Percentiles rank a stretch among this genome's conserved stretches.
phyloP scores from a whole-genome alignment of 1,140 invertebrate genomes.

The Magallana angulata region DNA sequence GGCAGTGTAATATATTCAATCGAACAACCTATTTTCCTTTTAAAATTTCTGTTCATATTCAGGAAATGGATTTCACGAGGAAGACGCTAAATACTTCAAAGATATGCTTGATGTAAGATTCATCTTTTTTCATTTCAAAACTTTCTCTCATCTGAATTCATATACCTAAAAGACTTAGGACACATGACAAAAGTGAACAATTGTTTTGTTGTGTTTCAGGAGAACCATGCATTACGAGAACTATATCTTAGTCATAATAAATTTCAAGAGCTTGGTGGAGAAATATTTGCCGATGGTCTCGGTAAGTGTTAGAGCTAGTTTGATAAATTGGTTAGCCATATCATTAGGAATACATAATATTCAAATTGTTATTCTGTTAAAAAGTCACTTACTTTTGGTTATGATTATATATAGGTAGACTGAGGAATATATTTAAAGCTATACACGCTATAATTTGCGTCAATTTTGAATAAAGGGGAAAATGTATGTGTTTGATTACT shows the following conservation, averaged over 20 bases:
- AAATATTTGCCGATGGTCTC: constrained; percentile 64
- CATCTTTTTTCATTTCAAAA: not conserved
- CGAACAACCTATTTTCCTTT: not conserved
- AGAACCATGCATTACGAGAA: constrained; percentile 62
- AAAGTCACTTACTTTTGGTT: too few relatives aligned
- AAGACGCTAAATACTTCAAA: constrained; percentile 62
- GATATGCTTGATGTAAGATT: constrained; percentile 61
- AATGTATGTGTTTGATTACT: too few relatives aligned
- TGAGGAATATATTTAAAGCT: too few relatives aligned
- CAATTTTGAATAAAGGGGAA: too few relatives aligned
- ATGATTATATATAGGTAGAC: too few relatives aligned
- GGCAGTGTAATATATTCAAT: not conserved
- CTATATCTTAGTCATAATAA: constrained; percentile 66
- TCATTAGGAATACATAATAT: too few relatives aligned
- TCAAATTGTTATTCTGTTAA: too few relatives aligned
- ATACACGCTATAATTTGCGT: too few relatives aligned
- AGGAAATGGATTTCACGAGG: constrained; percentile 64
- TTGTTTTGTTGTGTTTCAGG: constrained; percentile 47
- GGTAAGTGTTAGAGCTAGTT: constrained; percentile 42
- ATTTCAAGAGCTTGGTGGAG: constrained; percentile 66
- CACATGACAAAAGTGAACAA: not conserved
- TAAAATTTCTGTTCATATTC: not conserved
- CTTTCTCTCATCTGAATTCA: too few relatives aligned
- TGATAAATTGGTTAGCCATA: too few relatives aligned
- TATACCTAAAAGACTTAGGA: not conserved